Evolutionary conservation across 2,797 vertebrate species (phyloP), one percentile per base, ranked within the genome.

Genomic region (Typhlichthys eigenmanni): DNA sequence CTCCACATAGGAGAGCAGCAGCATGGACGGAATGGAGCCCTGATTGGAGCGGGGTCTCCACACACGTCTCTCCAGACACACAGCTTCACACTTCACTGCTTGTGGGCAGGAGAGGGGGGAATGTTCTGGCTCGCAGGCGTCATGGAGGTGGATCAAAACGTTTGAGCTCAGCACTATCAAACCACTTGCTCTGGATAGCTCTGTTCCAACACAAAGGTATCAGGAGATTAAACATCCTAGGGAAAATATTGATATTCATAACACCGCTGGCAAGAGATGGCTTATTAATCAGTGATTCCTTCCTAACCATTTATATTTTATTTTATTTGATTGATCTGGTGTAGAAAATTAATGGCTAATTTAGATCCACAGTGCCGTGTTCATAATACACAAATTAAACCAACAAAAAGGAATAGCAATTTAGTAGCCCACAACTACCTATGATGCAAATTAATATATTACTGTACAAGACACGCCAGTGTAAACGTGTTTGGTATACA

Each of bases 211-310:
- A 87, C 86, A 84, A 86, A 80, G 80, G 83, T 87, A 91, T 88
- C 91, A 89, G 82, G 87, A 88, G 88, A 88, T 90, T 89, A 82
- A 90, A 91, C 87, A 87, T 90, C 91, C 78, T 56, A 67, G 12
- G 83, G 87, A 91, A 87, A 75, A 69, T 55, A 78, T 88, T 85
- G 84, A 87, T 87, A 92, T 90, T 87, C 87, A 86, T 80, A 89
- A 83, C 52, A 68, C 81, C 72, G 56, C 80, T 69, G 68, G 79
- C 77, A 87, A 82, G 88, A 92, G 89, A 88, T 89, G 87, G 80
- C 58, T 59, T 74, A 89, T 93, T 87, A 92, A 92, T 92, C 88
- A 91, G 92, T 92, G 83, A 92, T 80, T 84, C 77, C 80, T 79
- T 84, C 80, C 66, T 75, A 79, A 74, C 78, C 75, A 83, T 78